Percentiles rank a stretch among this genome's conserved stretches.
Conservation (phyloP, 1,140 invertebrate species). For the Platorchestia sp. region DNA sequence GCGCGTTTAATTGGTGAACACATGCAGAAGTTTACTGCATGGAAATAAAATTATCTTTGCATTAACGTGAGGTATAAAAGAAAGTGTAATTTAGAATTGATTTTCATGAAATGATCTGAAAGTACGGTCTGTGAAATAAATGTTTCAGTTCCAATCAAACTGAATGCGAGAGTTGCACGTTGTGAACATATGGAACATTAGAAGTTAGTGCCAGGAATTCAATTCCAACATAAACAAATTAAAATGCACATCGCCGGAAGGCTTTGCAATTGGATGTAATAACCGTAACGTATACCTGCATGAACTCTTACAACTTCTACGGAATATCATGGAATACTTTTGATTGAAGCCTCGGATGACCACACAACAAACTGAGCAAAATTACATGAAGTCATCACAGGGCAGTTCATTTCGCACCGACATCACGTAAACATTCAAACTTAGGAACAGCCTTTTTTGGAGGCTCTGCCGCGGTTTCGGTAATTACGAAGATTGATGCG, state of each 20-base stretch:
- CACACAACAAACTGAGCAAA: background rate
- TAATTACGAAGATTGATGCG: background rate
- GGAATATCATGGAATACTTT: too few relatives aligned
- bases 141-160: background rate
- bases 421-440: background rate
- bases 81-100: background rate
- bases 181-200: background rate
- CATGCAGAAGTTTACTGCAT: background rate
- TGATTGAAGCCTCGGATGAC: too few relatives aligned
- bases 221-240: too few relatives aligned
- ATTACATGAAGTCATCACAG: too few relatives aligned
- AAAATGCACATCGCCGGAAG: too few relatives aligned
- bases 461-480: background rate
- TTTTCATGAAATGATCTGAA: background rate
- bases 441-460: background rate
- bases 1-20: background rate
- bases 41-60: too few relatives aligned
- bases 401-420: too few relatives aligned
- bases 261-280: too few relatives aligned
- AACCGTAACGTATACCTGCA: too few relatives aligned
- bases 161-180: background rate
- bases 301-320: too few relatives aligned
- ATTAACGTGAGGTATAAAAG: too few relatives aligned
- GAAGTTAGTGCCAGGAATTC: too few relatives aligned
- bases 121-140: background rate